Conservation (phyloP, 2,888 invertebrate genomes). For the Luperina testacea region DNA sequence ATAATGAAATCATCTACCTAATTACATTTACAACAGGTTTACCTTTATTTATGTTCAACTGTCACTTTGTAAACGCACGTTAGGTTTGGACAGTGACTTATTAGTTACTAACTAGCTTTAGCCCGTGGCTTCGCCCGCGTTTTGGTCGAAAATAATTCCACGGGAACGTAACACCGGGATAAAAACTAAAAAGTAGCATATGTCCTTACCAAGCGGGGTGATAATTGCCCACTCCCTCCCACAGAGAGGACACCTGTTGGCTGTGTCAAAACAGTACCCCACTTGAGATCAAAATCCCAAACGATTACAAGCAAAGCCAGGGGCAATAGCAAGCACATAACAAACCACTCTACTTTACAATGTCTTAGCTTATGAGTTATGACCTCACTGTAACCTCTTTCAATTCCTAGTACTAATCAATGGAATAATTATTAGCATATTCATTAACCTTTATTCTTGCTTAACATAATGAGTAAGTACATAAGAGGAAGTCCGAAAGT, state of each 20-base stretch:
- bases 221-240: no score
- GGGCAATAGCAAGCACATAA: neutral
- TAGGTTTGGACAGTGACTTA: neutral
- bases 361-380: neutral
- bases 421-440: neutral
- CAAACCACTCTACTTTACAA: neutral
- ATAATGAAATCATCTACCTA: constrained; percentile 20
- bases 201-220: no score
- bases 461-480: neutral
- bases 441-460: neutral
- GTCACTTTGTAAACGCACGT: constrained; percentile 13
- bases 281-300: neutral
- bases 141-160: no score
- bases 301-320: neutral
- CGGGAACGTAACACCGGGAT: no score
- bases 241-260: no score
- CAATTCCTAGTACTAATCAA: neutral
- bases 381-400: neutral
- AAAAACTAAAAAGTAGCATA: no score
- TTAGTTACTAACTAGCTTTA: neutral
- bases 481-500: no score
- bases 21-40: constrained; percentile 18
- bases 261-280: no score
- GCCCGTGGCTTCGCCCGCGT: no score
- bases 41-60: constrained; percentile 14